Evolutionary conservation across 2,113 vertebrate species (phyloP), one percentile per base, ranked within the genome.

Genomic region (Phyllostomus discolor): DNA sequence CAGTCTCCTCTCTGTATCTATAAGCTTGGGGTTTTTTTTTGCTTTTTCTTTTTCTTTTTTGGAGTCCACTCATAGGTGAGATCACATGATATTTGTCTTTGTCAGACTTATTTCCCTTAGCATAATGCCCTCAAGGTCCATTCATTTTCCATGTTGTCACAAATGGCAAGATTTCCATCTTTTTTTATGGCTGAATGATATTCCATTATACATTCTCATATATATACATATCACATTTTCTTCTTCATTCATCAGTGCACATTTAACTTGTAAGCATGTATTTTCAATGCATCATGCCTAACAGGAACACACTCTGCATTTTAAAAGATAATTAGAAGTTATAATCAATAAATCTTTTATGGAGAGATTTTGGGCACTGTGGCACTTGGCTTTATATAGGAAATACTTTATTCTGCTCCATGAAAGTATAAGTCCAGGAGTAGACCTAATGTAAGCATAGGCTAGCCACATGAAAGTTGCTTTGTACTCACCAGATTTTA

Each of bases 241-340:
- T 64, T n/a, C 26, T n/a, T 82, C 28, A 75, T 73, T 24, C 15
- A 28, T 16, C 20, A 11, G 22, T 67, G 57, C 57, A 46, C 46
- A 52, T 24, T 75, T 57, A 76, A 1, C 10, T 83, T 67, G 14
- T 24, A 89, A 33, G 69, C 83, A 81, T 38, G 43, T 20, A 22
- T 86, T 91, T 89, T 50, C 41, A 91, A 80, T 62, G 66, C 31
- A 35, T 33, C 35, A 79, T 62, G 41, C 76, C 81, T 52, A 75
- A 43, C 12, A 57, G 16, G 70, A 57, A 69, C 4, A 62, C 16
- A 28, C 5, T 41, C 75, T 73, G 35, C 69, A 54, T 83, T 75
- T 92, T 46, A 92, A 90, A 78, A 87, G 46, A 33, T 46, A 16
- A 88, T 82, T 84, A 80, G 59, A 95, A 91, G 78, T 19, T 78